Evolutionary conservation across 2,113 vertebrate species (phyloP), one percentile per base, ranked within the genome.

Genomic region (Nicator chloris): DNA sequence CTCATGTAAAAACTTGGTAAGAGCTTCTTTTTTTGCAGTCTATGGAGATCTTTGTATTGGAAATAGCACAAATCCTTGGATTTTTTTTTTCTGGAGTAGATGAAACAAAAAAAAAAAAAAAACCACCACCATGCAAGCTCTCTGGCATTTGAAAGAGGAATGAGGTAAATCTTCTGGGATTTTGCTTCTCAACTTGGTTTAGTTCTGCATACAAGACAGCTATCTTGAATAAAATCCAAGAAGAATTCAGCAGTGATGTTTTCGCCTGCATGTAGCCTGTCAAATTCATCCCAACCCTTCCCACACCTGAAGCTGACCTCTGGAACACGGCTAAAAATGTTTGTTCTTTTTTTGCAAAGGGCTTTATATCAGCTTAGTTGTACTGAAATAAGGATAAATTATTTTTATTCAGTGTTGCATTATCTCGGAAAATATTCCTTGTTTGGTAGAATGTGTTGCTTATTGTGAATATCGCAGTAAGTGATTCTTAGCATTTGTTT

Each of bases 111-210:
- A 82, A 70, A 35, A n/a, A 83, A 73, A 54, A 80, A 77, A 77
- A 82, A 33, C 12, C n/a, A n/a, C 11, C 23, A 79, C 49, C 30
- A 28, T 66, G 17, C 45, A 90, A 70, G 33, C 22, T 92, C n/a
- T 60, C 54, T 90, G 76, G 71, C 69, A 82, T 94, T 95, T 94
- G 79, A 83, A 91, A 88, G 81, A 85, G 28, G 24, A 40, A 76
- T 59, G 63, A 91, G 45, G 26, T 77, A 66, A 90, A 82, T 73
- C 71, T 78, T 56, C 37, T 59, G 33, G 73, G 54, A 92, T n/a
- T n/a, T n/a, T 39, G 20, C 20, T 39, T 57, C 71, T 77, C 64
- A 77, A 9, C 72, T 61, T 72, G 63, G 45, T 68, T 82, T 65
- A 76, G 30, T 57, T 86, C 64, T 77, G n/a, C 45, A 80, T 65